Base-by-base conservation (phyloP, 2,113 vertebrate species). In the Sinocyclocheilus anophthalmus region DNA sequence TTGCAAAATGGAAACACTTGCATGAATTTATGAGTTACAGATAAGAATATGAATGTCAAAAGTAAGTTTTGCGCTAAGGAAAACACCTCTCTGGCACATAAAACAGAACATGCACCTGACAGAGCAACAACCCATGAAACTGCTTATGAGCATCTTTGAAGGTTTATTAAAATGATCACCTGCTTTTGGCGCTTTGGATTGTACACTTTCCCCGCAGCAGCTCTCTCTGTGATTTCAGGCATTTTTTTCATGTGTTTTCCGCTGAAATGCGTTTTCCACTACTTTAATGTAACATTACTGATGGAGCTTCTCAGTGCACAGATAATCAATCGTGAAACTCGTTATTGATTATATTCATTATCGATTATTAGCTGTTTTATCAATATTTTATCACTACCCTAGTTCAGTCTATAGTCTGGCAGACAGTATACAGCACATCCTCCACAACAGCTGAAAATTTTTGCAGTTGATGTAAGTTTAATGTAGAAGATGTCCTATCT, bases 391-490 rank as follows among this genome's bases (percentile, higher is more conserved):
- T 50, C 42, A 50, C 13, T 26, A n/a, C 42, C 73, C 73, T 26
- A n/a, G 42, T 48, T 76, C 42, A 76, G 24, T 76, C 73, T 45
- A 45, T 48, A 48, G 20, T 45, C 24, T 30, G 3, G 10, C 14
- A 33, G 16, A 22, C 45, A 33, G 12, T 80, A 61, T 14, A 30
- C 26, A 57, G 78, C 5, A 63, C 53, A 33, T 37, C 22, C 37
- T 55, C 48, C 45, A 48, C 10, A 48, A 48, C 45, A 48, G 45
- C 45, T 11, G 30, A 72, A 55, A 22, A 39, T 16, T 84, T 79
- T 39, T 70, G 67, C 57, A 50, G 30, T 83, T 81, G 42, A 80
- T 42, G 45, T 22, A 75, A 84, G 37, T 61, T 84, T 53, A 48
- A 79, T 53, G 10, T 55, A 53, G 63, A 30, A 53, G 45, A 59